These are phyloP conservation scores for Papilio machaon DNA, from an alignment of 1,140 invertebrate species.

Conservation along the genomic window DNA sequence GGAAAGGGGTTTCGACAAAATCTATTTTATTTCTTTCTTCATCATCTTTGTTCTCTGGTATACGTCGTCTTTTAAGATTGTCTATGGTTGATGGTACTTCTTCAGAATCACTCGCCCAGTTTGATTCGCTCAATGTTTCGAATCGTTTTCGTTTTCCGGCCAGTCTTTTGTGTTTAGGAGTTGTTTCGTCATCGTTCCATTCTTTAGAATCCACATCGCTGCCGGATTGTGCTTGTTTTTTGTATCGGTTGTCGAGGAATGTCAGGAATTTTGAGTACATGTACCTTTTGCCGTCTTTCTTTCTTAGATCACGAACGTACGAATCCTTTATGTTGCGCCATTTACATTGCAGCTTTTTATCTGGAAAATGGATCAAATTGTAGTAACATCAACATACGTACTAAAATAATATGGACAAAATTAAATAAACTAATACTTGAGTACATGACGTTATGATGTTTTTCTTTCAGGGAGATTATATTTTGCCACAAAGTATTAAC, in stretches of 20 bases:
- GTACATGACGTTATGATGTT: too few relatives aligned
- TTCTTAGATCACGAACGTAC: constrained; percentile 58
- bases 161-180: constrained; percentile 36
- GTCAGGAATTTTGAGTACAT: constrained; percentile 59
- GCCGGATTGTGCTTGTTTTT: constrained; percentile 42
- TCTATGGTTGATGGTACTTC: constrained; percentile 50
- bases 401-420: too few relatives aligned
- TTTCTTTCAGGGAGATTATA: neutral
- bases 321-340: constrained; percentile 71
- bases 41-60: constrained; percentile 45
- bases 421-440: too few relatives aligned
- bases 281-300: constrained; percentile 53
- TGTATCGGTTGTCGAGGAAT: constrained; percentile 60
- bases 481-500: too few relatives aligned
- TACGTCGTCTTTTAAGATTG: constrained; percentile 50
- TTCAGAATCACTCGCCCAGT: constrained; percentile 49
- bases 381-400: neutral
- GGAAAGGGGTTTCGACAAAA: constrained; percentile 48
- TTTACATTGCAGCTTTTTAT: constrained; percentile 61
- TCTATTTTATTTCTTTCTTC: constrained; percentile 44
- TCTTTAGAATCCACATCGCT: constrained; percentile 49
- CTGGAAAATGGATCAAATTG: constrained; percentile 47
- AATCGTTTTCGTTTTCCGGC: constrained; percentile 40
- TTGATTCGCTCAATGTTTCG: constrained; percentile 42
- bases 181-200: constrained; percentile 46